A percentile compares a stretch with the other conserved stretches of the same genome.
Evolutionary conservation across 2,113 vertebrate species (phyloP).

Genomic region (Anguilla rostrata): DNA sequence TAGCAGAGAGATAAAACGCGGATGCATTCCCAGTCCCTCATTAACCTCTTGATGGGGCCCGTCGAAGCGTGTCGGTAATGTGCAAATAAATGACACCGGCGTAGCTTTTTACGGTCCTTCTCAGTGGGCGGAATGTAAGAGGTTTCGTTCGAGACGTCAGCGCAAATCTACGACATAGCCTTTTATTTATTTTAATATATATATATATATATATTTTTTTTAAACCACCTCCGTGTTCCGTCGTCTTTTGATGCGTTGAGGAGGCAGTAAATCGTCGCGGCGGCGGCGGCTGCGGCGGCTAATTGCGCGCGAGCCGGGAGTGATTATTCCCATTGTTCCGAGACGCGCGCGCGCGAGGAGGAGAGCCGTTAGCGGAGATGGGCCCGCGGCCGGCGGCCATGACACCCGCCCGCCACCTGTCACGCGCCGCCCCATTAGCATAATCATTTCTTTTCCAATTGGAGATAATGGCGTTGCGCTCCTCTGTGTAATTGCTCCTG

Average conservation of each 20-base stretch:
- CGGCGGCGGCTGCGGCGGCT: slow-evolving; percentile 61
- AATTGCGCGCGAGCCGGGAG: slow-evolving; percentile 67
- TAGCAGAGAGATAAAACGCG: neutral
- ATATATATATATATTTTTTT: no score
- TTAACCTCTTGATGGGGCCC: slow-evolving; percentile 11
- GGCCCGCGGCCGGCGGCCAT: slow-evolving; percentile 53
- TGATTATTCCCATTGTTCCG: slow-evolving; percentile 65
- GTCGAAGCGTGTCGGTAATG: slow-evolving; percentile 11
- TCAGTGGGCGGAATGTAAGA: slow-evolving; percentile 23
- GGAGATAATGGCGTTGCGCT: slow-evolving; percentile 71
- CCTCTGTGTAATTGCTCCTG: slow-evolving; percentile 70
- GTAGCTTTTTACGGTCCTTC: neutral
- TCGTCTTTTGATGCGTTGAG: slow-evolving; percentile 71
- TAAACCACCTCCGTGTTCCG: slow-evolving; percentile 17
- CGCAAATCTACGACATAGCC: slow-evolving; percentile 51
- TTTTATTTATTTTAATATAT: slow-evolving; percentile 13
- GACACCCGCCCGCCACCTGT: slow-evolving; percentile 69
- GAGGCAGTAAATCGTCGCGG: slow-evolving; percentile 74
- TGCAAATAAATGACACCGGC: neutral
- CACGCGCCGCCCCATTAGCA: slow-evolving; percentile 73
- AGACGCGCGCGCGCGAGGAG: slow-evolving; percentile 44
- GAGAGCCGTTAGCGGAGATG: slow-evolving; percentile 42
- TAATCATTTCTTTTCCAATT: slow-evolving; percentile 74
- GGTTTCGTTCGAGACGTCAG: slow-evolving; percentile 22
- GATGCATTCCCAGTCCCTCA: neutral